These are phyloP conservation scores for Zosterops borbonicus DNA, from an alignment of 2,113 vertebrate genomes.

Conservation along the genomic window DNA sequence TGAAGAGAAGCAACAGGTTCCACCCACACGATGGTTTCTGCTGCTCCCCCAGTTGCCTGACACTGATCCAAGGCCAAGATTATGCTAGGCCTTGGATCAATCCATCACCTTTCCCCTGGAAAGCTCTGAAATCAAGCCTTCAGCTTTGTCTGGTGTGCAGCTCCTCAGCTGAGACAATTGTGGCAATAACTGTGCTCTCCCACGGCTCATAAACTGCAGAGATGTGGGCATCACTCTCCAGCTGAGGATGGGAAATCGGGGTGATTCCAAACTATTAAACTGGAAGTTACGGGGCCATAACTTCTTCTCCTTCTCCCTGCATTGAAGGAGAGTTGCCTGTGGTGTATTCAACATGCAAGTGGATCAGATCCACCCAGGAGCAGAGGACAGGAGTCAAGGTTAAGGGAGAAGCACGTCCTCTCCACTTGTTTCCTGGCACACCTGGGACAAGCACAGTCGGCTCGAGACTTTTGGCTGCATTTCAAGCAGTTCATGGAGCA, in stretches of 20 bases:
- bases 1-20: background rate
- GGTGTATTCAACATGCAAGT: background rate
- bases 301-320: background rate
- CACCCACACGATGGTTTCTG: fast-evolving
- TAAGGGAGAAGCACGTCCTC: background rate
- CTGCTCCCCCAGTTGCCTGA: background rate
- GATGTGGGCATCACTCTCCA: background rate
- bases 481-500: background rate
- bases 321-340: background rate
- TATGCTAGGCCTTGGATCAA: background rate
- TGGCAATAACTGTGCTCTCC: background rate
- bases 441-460: background rate
- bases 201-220: background rate
- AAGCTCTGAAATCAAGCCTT: background rate
- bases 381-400: background rate
- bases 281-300: background rate
- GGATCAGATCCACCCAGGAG: background rate
- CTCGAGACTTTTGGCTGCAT: background rate
- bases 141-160: background rate
- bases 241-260: background rate
- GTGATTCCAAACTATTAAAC: background rate
- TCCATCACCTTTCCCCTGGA: background rate
- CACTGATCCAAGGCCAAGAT: background rate
- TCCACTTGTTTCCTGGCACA: background rate
- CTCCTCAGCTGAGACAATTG: background rate